Base-by-base conservation (phyloP, 1,140 invertebrate species). In the Drosophila gunungcola region DNA sequence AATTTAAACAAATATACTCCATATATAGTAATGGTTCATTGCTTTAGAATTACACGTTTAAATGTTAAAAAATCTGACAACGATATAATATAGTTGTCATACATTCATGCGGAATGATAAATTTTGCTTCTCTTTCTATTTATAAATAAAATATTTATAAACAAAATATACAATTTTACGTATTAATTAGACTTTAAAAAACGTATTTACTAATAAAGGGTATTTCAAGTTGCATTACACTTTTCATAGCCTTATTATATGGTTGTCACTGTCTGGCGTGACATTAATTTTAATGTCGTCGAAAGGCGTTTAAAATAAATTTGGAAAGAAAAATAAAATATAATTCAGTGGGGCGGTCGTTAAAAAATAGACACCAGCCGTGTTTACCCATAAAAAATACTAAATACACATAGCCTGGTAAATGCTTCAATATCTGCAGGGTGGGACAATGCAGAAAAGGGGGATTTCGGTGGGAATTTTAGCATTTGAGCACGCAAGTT, bases 301-400 rank as follows among this genome's bases (percentile, higher is more conserved):
- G 64, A 69, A 69, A 56, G 67, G 52, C 51, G 29, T 70, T 70
- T 70, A 70, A 70, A 70, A 70, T 70, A 70, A 70, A 57, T 70
- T 70, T 55, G 11, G 16, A 56, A 11, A n/a, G 11, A 57, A 69
- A 36, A 48, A 70, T 69, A 70, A 70, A 70, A 69, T 70, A 70
- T 70, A 69, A 70, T 70, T 70, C 43, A 56, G 43, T 56, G 27
- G 51, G 34, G 43, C 16, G 51, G 64, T 70, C 67, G 51, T 70
- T 70, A 70, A 70, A 70, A 70, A 70, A 69, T 69, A 70, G 67
- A 70, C 67, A 69, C 67, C 67, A 70, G 67, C 67, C 64, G 67
- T 48, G 67, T 70, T 70, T 70, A 70, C 65, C 67, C 41, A 70
- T 70, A 70, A 69, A 70, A 61, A 55, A 51, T 12, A 41, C 10